Percentiles rank a stretch among this genome's conserved stretches.
phyloP scores from a whole-genome alignment of 2,888 invertebrate species.

The Chrysolina americana region DNA sequence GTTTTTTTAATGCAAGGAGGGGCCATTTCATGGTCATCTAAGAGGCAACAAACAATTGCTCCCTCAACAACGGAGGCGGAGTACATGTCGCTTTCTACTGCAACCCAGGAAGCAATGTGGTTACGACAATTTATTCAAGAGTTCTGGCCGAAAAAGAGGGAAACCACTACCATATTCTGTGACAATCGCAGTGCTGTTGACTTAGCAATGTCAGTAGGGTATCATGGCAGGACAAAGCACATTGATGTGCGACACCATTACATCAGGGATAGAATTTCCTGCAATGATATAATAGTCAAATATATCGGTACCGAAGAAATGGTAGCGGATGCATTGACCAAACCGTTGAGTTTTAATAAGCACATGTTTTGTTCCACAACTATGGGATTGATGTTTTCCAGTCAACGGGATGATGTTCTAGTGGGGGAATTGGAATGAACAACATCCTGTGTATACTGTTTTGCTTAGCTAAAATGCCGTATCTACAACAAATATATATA shows the following conservation, averaged over 20 bases:
- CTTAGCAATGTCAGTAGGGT: neutral
- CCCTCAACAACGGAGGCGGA: conserved; percentile 20
- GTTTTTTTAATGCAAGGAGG: conserved; percentile 7
- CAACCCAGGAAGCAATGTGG: conserved; percentile 26
- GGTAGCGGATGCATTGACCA: neutral
- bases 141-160: neutral
- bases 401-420: conserved; percentile 3
- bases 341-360: neutral
- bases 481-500: too few relatives aligned
- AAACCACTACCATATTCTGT: neutral
- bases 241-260: conserved; percentile 7
- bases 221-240: neutral
- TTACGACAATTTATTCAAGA: conserved; percentile 6
- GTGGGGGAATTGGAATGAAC: neutral
- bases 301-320: conserved; percentile 4
- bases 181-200: conserved; percentile 1
- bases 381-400: conserved; percentile 3
- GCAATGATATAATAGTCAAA: neutral
- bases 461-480: too few relatives aligned
- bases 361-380: conserved; percentile 7
- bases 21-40: conserved; percentile 20
- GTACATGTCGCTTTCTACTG: conserved; percentile 25
- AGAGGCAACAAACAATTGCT: conserved; percentile 18
- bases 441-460: conserved; percentile 6
- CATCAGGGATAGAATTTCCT: neutral